These are phyloP conservation scores for Ataeniobius toweri DNA, from an alignment of 2,797 vertebrate species.

Conservation along the genomic window DNA sequence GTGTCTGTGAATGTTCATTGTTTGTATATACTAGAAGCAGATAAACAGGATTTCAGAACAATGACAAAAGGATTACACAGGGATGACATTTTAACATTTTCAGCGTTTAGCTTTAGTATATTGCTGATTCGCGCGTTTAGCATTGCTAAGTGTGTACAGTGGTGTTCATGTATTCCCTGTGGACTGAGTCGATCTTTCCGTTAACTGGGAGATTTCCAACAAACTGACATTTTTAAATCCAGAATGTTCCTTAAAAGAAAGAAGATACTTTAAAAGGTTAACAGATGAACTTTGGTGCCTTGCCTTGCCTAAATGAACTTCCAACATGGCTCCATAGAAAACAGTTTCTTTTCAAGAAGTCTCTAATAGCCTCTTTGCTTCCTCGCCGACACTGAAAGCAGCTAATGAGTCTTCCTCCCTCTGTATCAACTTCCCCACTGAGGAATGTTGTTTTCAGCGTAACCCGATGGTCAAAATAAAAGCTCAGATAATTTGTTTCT, in stretches of 20 bases:
- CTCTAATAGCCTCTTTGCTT: neutral
- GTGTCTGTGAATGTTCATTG: no score
- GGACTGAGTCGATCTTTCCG: neutral
- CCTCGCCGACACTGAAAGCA: neutral
- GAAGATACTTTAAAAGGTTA: neutral
- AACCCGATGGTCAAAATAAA: neutral
- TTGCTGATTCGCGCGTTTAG: neutral
- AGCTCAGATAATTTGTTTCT: neutral
- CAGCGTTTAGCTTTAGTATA: neutral
- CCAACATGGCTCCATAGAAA: neutral
- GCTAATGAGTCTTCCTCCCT: neutral
- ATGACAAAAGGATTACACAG: neutral
- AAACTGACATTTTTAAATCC: neutral
- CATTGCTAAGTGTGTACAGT: neutral
- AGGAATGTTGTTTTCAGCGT: neutral
- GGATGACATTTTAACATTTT: neutral
- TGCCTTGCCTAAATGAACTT: neutral
- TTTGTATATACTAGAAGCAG: no score
- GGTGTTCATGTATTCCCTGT: neutral
- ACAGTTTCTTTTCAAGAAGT: neutral
- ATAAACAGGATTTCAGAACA: no score
- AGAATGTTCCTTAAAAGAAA: neutral
- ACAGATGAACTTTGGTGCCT: neutral
- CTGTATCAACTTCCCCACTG: neutral
- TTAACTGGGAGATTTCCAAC: neutral